phyloP scores from a whole-genome alignment of 1,140 invertebrate genomes.

The Drosophila orosa region DNA sequence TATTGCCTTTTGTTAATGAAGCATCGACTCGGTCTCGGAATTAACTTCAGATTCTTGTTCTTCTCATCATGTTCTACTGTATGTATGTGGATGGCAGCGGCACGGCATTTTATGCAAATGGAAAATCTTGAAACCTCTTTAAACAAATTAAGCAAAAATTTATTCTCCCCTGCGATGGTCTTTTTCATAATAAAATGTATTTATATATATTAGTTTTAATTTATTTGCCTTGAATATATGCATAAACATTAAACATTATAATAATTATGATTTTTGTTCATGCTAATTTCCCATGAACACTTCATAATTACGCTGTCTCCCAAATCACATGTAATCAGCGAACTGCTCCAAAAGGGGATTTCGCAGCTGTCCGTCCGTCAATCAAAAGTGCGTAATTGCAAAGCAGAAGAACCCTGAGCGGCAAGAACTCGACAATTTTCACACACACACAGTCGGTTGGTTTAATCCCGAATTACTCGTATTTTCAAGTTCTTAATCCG shows the following conservation, averaged over 20 bases:
- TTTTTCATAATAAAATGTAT: conserved; percentile 28
- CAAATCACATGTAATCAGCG: conserved; percentile 38
- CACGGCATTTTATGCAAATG: conserved; percentile 75
- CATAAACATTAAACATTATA: conserved; percentile 26
- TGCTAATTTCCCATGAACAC: conserved; percentile 41
- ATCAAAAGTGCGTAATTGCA: conserved; percentile 9
- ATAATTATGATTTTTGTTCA: conserved; percentile 12
- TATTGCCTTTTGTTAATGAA: conserved; percentile 72
- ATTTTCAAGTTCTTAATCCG: conserved; percentile 47
- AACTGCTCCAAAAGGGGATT: conserved; percentile 43
- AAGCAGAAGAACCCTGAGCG: conserved; percentile 26
- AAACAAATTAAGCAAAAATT: conserved; percentile 73
- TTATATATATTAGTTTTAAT: conserved; percentile 60
- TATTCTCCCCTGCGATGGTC: conserved; percentile 48
- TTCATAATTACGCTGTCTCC: conserved; percentile 29
- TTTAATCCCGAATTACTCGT: conserved; percentile 17
- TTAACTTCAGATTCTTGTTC: conserved; percentile 45
- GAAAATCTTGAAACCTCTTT: conserved; percentile 70
- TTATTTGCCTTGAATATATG: conserved; percentile 45
- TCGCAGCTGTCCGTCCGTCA: conserved; percentile 26
- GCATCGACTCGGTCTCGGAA: conserved; percentile 27
- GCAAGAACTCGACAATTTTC: conserved; percentile 31
- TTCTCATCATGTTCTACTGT: conserved; percentile 36
- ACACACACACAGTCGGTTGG: conserved; percentile 10
- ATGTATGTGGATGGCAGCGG: conserved; percentile 13